Conservation (phyloP, 2,113 vertebrate genomes). For the Solea senegalensis region DNA sequence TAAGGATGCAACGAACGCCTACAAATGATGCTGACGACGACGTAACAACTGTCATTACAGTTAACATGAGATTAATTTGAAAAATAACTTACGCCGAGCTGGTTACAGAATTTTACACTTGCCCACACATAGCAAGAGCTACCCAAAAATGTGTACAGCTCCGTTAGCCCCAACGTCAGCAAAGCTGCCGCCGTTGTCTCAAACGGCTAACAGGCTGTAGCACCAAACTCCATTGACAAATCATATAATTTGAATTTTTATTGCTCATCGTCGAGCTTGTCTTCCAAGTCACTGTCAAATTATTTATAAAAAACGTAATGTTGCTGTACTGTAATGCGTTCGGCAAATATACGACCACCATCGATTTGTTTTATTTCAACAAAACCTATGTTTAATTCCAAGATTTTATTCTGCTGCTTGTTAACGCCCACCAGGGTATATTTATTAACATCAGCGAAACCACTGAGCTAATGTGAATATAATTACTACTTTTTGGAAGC, state of each 20-base stretch:
- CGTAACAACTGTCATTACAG: neutral
- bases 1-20: neutral
- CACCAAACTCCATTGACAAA: conserved; percentile 7
- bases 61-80: neutral
- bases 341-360: neutral
- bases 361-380: neutral
- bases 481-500: neutral
- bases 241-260: neutral
- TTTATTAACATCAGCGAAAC: neutral
- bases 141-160: neutral
- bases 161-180: conserved; percentile 4
- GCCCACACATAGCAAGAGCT: neutral
- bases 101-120: neutral
- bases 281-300: neutral
- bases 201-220: neutral
- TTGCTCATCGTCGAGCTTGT: fast-evolving
- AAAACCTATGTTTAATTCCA: neutral
- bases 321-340: neutral
- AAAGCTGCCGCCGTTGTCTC: neutral
- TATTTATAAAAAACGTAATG: fast-evolving
- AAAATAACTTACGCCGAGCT: neutral
- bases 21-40: neutral
- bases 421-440: neutral
- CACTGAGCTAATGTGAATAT: neutral
- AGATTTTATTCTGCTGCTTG: neutral